These are phyloP conservation scores for Nesogale talazaci DNA, from an alignment of 2,113 vertebrate species.

Conservation along the genomic window DNA sequence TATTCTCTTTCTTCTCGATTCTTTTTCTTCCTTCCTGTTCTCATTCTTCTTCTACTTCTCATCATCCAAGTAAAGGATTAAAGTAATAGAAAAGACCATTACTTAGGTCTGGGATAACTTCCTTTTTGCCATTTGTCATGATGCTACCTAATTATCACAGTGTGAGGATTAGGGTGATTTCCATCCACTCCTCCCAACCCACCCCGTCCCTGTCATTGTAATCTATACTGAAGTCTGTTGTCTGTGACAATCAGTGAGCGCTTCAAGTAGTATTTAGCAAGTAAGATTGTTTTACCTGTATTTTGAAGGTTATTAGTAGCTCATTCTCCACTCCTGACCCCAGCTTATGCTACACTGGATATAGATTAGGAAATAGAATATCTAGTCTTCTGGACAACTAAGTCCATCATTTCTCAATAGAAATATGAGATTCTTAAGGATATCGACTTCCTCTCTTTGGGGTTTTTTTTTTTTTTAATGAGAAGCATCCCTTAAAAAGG, in stretches of 20 bases:
- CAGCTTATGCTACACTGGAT: neutral
- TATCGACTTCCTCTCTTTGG: neutral
- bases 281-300: neutral
- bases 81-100: neutral
- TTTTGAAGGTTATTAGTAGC: neutral
- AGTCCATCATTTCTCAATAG: neutral
- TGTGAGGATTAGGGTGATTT: neutral
- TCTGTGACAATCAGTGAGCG: neutral
- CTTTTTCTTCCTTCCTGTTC: neutral
- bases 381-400: neutral
- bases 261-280: neutral
- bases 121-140: neutral
- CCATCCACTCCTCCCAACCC: too few relatives aligned
- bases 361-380: conserved; percentile 22
- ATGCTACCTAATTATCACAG: neutral
- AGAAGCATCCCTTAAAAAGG: neutral
- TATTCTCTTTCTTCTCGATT: too few relatives aligned
- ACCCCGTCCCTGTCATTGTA: neutral
- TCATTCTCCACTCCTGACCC: neutral
- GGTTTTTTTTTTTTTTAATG: neutral
- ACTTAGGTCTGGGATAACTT: neutral
- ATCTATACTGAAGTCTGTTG: neutral
- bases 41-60: too few relatives aligned
- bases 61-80: too few relatives aligned
- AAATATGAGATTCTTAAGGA: neutral